Conservation (phyloP, 2,797 vertebrate genomes). For the Fundulus diaphanus region DNA sequence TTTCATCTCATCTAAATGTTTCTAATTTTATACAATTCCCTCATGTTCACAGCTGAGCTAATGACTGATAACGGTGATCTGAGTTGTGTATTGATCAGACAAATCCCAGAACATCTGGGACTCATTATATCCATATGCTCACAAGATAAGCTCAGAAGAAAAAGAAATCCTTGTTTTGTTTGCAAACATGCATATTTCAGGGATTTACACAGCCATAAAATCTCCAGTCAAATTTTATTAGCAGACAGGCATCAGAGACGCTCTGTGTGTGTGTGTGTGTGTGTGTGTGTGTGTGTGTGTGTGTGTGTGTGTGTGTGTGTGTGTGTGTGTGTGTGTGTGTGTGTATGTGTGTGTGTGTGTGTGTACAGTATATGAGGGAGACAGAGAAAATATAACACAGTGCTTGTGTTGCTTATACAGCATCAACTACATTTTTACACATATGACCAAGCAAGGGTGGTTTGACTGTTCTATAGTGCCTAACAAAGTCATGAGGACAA, state of each 20-base stretch:
- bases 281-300: no score
- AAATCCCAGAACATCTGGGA: constrained; percentile 30
- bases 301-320: no score
- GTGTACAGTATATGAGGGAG: constrained; percentile 15
- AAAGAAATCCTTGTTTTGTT: constrained; percentile 19
- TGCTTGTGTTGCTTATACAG: constrained; percentile 51
- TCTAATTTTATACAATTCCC: constrained; percentile 47
- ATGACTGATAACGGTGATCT: constrained; percentile 35
- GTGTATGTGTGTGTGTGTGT: no score
- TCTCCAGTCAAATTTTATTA: constrained; percentile 43
- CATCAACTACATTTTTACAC: constrained; percentile 64
- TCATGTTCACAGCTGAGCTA: constrained; percentile 45
- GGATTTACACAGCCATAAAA: constrained; percentile 50
- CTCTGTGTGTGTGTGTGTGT: constrained; percentile 20
- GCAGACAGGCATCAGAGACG: constrained; percentile 9
- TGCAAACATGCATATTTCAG: constrained; percentile 29
- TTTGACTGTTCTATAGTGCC: constrained; percentile 21
- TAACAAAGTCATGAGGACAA: constrained; percentile 10
- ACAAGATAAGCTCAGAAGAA: constrained; percentile 16
- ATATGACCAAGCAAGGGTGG: constrained; percentile 26
- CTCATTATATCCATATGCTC: constrained; percentile 36
- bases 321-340: no score
- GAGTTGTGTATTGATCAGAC: constrained; percentile 48
- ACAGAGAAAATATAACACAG: constrained; percentile 15
- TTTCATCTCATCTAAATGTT: constrained; percentile 56